Evolutionary conservation across 1,140 invertebrate genomes (phyloP).

Genomic region (Prorops nasuta): DNA sequence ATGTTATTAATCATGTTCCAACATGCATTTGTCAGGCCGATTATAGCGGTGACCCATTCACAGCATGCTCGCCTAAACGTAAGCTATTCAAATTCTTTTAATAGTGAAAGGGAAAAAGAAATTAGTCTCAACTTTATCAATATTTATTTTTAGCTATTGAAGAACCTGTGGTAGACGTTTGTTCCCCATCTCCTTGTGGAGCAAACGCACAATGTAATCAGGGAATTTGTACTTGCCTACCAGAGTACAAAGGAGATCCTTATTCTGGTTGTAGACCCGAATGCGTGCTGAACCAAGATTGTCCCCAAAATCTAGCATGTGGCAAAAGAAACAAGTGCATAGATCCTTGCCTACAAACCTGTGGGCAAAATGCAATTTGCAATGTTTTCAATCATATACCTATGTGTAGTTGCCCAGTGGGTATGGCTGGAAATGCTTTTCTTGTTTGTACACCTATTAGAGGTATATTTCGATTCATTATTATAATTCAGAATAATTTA

Average conservation of each 20-base stretch:
- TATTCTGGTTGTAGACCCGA: constrained; percentile 66
- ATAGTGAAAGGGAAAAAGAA: too few species aligned
- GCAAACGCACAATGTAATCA: constrained; percentile 56
- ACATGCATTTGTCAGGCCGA: constrained; percentile 67
- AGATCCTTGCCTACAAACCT: constrained; percentile 56
- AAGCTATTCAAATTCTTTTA: constrained; percentile 31
- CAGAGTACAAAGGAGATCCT: constrained; percentile 59
- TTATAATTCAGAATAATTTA: constrained; percentile 13
- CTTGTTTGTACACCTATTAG: constrained; percentile 57
- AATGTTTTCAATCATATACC: constrained; percentile 58
- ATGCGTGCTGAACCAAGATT: constrained; percentile 67
- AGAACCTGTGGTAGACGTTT: constrained; percentile 37
- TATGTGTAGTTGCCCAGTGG: constrained; percentile 55
- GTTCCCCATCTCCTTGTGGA: constrained; percentile 59
- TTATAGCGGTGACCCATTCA: constrained; percentile 72
- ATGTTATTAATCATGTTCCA: constrained; percentile 64
- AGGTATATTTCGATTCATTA: constrained; percentile 27
- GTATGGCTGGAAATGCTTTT: constrained; percentile 56
- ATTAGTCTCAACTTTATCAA: too few species aligned
- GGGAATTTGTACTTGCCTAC: constrained; percentile 55
- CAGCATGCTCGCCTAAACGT: constrained; percentile 53
- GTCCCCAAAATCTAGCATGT: constrained; percentile 61
- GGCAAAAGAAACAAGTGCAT: constrained; percentile 62
- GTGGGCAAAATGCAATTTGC: constrained; percentile 59
- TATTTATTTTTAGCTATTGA: too few species aligned